Evolutionary conservation across 2,888 invertebrate genomes (phyloP), one percentile per base, ranked within the genome.

Genomic region (Ceratothoa steindachneri): DNA sequence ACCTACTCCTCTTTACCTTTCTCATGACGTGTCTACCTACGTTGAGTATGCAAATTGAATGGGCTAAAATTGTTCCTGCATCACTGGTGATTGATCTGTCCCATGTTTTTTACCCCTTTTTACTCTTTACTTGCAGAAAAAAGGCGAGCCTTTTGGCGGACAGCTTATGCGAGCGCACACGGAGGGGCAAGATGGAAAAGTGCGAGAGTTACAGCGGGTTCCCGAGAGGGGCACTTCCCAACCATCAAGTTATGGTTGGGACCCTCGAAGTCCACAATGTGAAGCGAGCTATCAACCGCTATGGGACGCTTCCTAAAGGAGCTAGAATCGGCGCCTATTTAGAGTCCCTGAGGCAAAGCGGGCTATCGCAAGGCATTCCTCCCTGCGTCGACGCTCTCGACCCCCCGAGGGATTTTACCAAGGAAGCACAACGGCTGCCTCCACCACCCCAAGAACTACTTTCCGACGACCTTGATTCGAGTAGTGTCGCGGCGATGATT

Each of bases 221-320:
- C 41, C 41, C 41, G 15, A n/a, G n/a, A n/a, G 19, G 19, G 15
- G 66, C 65, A 9, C 41, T 73, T 31, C 55, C 71, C 9, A 69
- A 73, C 22, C 68, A 71, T 29, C 74, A 72, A 31, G 65, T 79
- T 52, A 76, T 76, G 15, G 79, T 79, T 29, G 79, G 76, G 71
- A 95, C 96, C 27, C 87, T 97, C 81, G 97, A 97, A 85, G 95
- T 95, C 80, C 93, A 95, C 86, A 97, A 97, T 86, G 96, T 97
- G 69, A 92, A 94, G 83, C 90, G 94, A 81, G 95, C 95, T 65
- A 94, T 94, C 81, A 96, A 94, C 85, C 73, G 96, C 29, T 97
- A 97, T 84, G 98, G 98, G 22, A 98, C 98, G 9, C 86, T 98
- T 82, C 98, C 98, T 0, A 98, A 97, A 85, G 96, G 93, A 67